Evolutionary conservation across 1,140 invertebrate genomes (phyloP).

Genomic region (Ceratina australensis): DNA sequence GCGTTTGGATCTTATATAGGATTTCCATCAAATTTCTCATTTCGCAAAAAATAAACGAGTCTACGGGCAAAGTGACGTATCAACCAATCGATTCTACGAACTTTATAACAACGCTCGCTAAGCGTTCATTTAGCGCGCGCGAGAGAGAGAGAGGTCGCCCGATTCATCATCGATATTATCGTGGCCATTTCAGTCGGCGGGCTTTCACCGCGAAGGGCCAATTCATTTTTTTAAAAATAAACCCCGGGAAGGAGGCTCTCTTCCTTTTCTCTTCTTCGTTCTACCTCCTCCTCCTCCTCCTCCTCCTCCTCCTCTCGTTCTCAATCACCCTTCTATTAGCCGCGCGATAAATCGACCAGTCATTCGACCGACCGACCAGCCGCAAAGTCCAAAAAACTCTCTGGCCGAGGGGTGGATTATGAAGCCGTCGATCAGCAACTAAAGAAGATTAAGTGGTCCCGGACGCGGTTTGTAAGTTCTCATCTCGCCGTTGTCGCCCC

Average conservation of each 20-base stretch:
- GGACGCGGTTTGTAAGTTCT: slow-evolving; percentile 56
- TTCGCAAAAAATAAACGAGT: not conserved
- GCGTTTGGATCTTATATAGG: too few species aligned
- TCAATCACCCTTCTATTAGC: slow-evolving; percentile 54
- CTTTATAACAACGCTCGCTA: not conserved
- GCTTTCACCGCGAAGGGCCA: slow-evolving; percentile 14
- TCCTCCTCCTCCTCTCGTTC: slow-evolving; percentile 5
- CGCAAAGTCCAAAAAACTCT: slow-evolving; percentile 52
- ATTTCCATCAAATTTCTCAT: too few species aligned
- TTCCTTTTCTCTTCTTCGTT: too few species aligned
- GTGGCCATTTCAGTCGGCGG: slow-evolving; percentile 28
- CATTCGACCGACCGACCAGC: slow-evolving; percentile 41
- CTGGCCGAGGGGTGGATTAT: slow-evolving; percentile 51
- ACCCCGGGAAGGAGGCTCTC: not conserved
- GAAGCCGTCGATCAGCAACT: slow-evolving; percentile 62
- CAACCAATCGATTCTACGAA: slow-evolving; percentile 3
- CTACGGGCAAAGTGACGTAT: not conserved
- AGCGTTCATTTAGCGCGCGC: slow-evolving; percentile 17
- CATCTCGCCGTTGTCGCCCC: slow-evolving; percentile 16
- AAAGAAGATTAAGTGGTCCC: slow-evolving; percentile 59
- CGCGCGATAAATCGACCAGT: slow-evolving; percentile 59
- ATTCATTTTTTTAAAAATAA: slow-evolving; percentile 53
- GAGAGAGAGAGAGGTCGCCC: not conserved
- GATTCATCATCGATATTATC: slow-evolving; percentile 45
- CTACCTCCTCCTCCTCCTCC: not conserved